Evolutionary conservation across 2,888 invertebrate genomes (phyloP).

Genomic region (Drymonia ruficornis): DNA sequence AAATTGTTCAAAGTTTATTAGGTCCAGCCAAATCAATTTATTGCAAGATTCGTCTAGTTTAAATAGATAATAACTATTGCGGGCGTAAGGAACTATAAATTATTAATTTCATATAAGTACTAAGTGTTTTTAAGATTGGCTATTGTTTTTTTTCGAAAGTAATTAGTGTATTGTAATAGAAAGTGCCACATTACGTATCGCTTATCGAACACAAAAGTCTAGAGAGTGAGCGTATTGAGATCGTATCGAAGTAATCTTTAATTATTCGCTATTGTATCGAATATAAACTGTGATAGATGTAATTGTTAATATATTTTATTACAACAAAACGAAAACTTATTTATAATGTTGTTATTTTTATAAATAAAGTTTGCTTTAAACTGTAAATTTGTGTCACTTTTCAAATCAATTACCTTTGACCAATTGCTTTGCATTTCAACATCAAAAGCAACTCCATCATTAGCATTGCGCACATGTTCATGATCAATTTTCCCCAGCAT

Average conservation of each 20-base stretch:
- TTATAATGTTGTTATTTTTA: slow-evolving; percentile 42
- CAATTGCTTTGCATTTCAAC: neutral
- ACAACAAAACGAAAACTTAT: slow-evolving; percentile 30
- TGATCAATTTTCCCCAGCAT: neutral
- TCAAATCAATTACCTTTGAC: neutral
- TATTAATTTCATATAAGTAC: slow-evolving; percentile 21
- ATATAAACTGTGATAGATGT: slow-evolving; percentile 67
- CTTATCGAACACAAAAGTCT: slow-evolving; percentile 29
- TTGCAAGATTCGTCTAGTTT: neutral
- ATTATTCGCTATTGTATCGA: slow-evolving; percentile 35
- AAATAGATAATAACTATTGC: neutral
- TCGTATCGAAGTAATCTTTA: slow-evolving; percentile 33
- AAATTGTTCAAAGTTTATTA: neutral
- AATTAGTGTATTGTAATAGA: slow-evolving; percentile 51
- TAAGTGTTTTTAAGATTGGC: slow-evolving; percentile 29
- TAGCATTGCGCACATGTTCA: neutral
- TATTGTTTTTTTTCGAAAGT: slow-evolving; percentile 34
- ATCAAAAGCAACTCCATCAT: neutral
- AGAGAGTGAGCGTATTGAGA: slow-evolving; percentile 46
- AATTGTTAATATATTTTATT: slow-evolving; percentile 33
- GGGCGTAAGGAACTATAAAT: slow-evolving; percentile 19
- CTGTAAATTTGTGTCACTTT: neutral
- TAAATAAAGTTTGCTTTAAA: slow-evolving; percentile 35
- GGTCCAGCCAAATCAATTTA: neutral
- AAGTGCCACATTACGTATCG: slow-evolving; percentile 62